Evolutionary conservation across 2,113 vertebrate genomes (phyloP).

Genomic region (Melanotaenia duboulayi): DNA sequence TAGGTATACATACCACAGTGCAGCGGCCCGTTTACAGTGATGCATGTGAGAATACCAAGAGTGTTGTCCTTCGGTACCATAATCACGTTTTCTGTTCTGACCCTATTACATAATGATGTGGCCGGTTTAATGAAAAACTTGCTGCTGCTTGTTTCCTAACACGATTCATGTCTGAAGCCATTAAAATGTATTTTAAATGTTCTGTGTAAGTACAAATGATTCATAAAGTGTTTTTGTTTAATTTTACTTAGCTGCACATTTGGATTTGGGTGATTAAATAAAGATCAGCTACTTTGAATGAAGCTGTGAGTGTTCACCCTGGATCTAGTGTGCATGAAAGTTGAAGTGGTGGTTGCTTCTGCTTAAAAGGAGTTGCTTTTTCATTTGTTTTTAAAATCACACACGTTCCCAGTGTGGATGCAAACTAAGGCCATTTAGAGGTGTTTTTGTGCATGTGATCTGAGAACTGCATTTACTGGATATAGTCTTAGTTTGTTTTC

Average conservation of each 20-base stretch:
- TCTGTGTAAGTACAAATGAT: neutral
- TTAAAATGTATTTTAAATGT: neutral
- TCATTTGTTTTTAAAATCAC: slow-evolving; percentile 68
- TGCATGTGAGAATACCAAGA: slow-evolving; percentile 27
- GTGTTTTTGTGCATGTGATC: slow-evolving; percentile 30
- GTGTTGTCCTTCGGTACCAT: slow-evolving; percentile 29
- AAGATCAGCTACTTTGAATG: slow-evolving; percentile 20
- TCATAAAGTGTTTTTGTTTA: neutral
- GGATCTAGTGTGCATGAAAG: slow-evolving; percentile 7
- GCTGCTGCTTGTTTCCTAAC: neutral
- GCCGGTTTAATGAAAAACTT: slow-evolving; percentile 26
- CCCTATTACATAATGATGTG: slow-evolving; percentile 36
- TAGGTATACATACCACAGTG: slow-evolving; percentile 15
- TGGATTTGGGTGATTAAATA: neutral
- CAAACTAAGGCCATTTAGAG: slow-evolving; percentile 34
- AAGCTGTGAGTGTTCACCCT: slow-evolving; percentile 7
- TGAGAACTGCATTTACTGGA: slow-evolving; percentile 40
- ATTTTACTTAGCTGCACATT: neutral
- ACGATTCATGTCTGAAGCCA: neutral
- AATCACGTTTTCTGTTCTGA: slow-evolving; percentile 37
- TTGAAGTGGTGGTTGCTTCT: slow-evolving; percentile 9
- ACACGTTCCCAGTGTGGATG: slow-evolving; percentile 39
- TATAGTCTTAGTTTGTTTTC: slow-evolving; percentile 32
- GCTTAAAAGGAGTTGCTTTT: slow-evolving; percentile 25
- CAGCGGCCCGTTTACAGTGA: slow-evolving; percentile 9